Evolutionary conservation across 2,888 invertebrate species (phyloP).

Genomic region (Philonicus albiceps): DNA sequence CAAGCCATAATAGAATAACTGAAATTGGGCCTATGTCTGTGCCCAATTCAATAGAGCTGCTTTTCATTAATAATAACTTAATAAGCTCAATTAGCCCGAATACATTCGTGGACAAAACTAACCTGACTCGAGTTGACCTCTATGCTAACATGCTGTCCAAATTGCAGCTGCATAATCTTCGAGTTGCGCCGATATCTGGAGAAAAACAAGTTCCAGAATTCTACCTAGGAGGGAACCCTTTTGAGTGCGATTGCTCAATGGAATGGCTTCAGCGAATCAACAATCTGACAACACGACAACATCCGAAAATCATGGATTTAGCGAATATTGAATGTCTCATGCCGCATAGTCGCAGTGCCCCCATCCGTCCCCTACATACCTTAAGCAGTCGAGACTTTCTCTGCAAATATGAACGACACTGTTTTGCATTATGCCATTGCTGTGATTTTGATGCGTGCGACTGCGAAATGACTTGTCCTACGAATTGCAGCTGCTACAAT

Average conservation of each 20-base stretch:
- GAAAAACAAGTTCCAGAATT: slow-evolving; percentile 84
- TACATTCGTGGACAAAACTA: slow-evolving; percentile 85
- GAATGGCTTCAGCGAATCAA: slow-evolving; percentile 93
- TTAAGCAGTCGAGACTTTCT: slow-evolving; percentile 86
- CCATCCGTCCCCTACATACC: slow-evolving; percentile 78
- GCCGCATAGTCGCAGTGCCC: slow-evolving; percentile 82
- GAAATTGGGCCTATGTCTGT: slow-evolving; percentile 85
- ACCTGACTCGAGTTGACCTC: slow-evolving; percentile 86
- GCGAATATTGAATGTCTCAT: slow-evolving; percentile 88
- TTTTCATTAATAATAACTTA: slow-evolving; percentile 90
- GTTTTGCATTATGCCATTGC: slow-evolving; percentile 93
- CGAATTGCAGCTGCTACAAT: slow-evolving; percentile 93
- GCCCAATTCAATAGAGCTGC: slow-evolving; percentile 85
- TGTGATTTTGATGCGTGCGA: slow-evolving; percentile 97
- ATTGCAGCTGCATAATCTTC: slow-evolving; percentile 81
- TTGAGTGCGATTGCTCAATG: slow-evolving; percentile 94
- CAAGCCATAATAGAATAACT: slow-evolving; percentile 86
- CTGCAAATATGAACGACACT: slow-evolving; percentile 91
- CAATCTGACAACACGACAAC: slow-evolving; percentile 83
- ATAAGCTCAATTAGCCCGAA: slow-evolving; percentile 82
- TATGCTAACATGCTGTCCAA: slow-evolving; percentile 86
- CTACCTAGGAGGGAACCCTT: slow-evolving; percentile 91
- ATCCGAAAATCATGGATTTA: slow-evolving; percentile 88
- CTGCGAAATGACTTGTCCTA: slow-evolving; percentile 96
- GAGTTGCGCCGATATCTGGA: slow-evolving; percentile 74